Conservation (phyloP, 2,113 vertebrate species). For the Labeo catla region DNA sequence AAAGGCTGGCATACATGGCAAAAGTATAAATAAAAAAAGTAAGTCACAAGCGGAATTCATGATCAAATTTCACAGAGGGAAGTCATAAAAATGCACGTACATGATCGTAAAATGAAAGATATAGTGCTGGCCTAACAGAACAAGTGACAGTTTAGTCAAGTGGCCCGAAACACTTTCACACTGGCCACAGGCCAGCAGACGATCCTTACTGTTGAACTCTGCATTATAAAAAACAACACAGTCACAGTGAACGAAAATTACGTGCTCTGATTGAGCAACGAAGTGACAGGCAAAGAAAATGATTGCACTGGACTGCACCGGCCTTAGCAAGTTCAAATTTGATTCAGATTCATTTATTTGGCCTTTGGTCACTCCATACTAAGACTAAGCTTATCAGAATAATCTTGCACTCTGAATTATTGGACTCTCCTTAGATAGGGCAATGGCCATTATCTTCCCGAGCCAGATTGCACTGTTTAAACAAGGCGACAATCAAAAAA, state of each 20-base stretch:
- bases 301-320: not conserved
- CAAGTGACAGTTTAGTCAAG: not conserved
- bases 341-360: not conserved
- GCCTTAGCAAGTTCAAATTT: constrained; percentile 33
- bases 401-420: constrained; percentile 39
- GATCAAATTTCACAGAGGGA: not conserved
- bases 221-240: not conserved
- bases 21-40: not conserved
- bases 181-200: not conserved
- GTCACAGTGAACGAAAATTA: not conserved
- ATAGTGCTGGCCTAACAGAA: not conserved
- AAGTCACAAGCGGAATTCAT: not conserved
- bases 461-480: constrained; percentile 28
- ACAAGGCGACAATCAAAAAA: constrained; percentile 27
- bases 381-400: constrained; percentile 24
- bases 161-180: not conserved
- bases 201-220: not conserved
- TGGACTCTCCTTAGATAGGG: constrained; percentile 26
- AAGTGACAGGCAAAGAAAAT: not conserved
- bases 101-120: not conserved
- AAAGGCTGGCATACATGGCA: not conserved
- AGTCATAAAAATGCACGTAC: not conserved
- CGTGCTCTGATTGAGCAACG: not conserved
- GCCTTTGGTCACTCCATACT: constrained; percentile 12
- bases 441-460: constrained; percentile 12